Conservation (phyloP, 2,888 invertebrate species). For the Aleiodes alternator region DNA sequence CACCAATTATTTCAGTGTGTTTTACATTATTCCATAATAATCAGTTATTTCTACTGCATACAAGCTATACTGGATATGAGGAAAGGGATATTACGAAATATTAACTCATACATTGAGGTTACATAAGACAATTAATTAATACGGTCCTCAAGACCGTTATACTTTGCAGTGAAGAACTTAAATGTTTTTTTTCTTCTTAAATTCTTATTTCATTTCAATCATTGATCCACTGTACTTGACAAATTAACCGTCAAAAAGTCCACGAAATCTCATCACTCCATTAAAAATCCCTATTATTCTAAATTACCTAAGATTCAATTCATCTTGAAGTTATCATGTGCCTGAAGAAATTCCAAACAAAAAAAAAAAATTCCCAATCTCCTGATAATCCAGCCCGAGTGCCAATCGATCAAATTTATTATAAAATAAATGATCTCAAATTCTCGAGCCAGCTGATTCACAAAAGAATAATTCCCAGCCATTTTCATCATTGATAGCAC, state of each 20-base stretch:
- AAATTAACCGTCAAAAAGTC: conserved; percentile 1
- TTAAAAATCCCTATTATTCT: neutral
- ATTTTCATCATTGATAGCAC: conserved; percentile 2
- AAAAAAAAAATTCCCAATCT: neutral
- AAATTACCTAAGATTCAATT: no score
- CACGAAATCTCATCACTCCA: neutral
- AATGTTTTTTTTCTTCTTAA: neutral
- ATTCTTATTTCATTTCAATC: neutral
- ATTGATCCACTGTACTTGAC: neutral
- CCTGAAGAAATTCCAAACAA: conserved; percentile 2
- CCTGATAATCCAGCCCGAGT: conserved; percentile 60
- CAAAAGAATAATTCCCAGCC: conserved; percentile 2
- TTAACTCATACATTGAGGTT: neutral
- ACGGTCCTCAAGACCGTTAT: no score
- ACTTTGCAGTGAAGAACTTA: no score
- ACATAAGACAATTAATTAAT: conserved; percentile 9
- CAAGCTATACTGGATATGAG: conserved; percentile 25
- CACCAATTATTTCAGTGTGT: neutral
- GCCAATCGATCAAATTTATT: conserved; percentile 59
- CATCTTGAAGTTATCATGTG: neutral
- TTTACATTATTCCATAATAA: no score
- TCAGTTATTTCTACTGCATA: neutral
- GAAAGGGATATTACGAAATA: conserved; percentile 19
- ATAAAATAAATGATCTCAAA: conserved; percentile 47
- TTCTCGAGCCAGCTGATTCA: conserved; percentile 62